Base-by-base conservation (phyloP, 2,113 vertebrate genomes). In the Pleuronectes platessa region DNA sequence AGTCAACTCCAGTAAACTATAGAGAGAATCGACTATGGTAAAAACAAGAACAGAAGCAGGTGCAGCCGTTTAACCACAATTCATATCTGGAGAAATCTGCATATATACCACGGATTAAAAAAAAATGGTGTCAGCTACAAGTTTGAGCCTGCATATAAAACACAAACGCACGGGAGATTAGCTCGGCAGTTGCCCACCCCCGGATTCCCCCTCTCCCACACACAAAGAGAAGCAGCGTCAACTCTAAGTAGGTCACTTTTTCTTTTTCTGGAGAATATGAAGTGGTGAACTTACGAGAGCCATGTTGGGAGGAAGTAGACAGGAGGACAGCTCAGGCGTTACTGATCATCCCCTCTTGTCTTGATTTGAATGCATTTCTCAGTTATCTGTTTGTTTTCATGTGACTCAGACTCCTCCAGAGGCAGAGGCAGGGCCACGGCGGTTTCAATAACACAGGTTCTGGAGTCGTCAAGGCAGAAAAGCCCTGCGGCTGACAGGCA, bases 241-340 rank as follows among this genome's bases (percentile, higher is more conserved):
- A 82, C 80, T 87, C 88, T 79, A 93, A 88, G 78, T 91, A 90
- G 90, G 90, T 89, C 90, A 63, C 3, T 24, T 56, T 56, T 24
- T 58, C 26, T 74, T 65, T 65, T 71, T 62, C 23, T 64, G 45
- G 42, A 67, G 75, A 87, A 73, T 18, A 3, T 42, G 73, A 83
- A 45, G 72, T 27, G 62, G 70, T 81, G 69, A 87, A 77, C 56
- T 80, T 65, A 64, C 49, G 55, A 59, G 62, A 82, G 42, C 60
- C n/a, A 63, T 66, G 61, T 70, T 60, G 71, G 59, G 17, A 65
- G 66, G 59, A 20, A 65, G 66, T 75, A 37, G 12, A 37, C 27
- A 68, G 61, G 73, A 58, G 55, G 68, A 68, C 78, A 84, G 59
- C 67, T 54, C 14, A 3, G 58, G 20, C 59, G 45, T 15, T 85